Conservation (phyloP, 2,113 vertebrate genomes). For the Apaloderma vittatum region DNA sequence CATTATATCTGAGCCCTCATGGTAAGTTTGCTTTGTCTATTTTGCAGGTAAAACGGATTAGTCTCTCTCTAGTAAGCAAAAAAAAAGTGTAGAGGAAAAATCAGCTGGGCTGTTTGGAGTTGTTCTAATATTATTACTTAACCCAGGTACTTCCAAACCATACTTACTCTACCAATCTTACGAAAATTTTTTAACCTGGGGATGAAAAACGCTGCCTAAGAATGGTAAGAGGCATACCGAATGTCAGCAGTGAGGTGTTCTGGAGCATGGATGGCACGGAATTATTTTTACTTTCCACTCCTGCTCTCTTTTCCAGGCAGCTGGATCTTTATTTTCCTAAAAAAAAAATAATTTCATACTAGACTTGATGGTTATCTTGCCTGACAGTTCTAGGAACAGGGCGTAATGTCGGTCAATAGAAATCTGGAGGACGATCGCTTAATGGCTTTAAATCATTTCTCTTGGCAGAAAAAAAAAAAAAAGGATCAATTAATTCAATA, state of each 20-base stretch:
- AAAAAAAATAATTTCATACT: background rate
- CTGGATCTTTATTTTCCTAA: background rate
- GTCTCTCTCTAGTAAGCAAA: background rate
- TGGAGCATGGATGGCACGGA: background rate
- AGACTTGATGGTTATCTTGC: background rate
- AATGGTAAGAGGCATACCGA: background rate
- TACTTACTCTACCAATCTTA: background rate
- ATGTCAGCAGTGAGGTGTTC: background rate
- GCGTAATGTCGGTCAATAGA: background rate
- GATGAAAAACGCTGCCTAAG: background rate
- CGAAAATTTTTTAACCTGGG: background rate
- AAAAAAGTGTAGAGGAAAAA: background rate
- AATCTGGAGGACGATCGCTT: background rate
- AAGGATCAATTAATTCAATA: background rate
- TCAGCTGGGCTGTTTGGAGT: background rate
- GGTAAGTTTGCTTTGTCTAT: background rate
- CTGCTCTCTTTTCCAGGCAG: background rate
- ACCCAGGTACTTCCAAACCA: background rate
- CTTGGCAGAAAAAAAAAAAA: background rate
- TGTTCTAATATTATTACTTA: background rate
- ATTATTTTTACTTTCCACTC: background rate
- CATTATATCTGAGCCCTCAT: background rate
- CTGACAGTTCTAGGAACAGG: slow-evolving; percentile 17
- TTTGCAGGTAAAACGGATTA: background rate
- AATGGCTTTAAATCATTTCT: slow-evolving; percentile 8